Base-by-base conservation (phyloP, 2,797 vertebrate species). In the Bovichtus diacanthus region DNA sequence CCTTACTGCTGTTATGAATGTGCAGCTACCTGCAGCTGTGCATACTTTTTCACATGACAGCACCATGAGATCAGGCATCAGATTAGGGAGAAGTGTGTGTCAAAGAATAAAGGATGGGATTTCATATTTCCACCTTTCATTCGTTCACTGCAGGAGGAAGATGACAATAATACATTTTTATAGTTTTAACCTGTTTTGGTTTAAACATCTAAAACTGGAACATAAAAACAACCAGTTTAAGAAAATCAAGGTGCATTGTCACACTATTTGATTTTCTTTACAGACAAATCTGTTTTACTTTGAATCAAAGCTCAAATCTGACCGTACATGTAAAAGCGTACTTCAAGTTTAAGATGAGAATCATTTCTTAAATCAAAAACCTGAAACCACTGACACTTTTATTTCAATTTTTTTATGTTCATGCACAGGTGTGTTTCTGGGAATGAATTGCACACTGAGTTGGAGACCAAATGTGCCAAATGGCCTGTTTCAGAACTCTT, bases 1-100 rank as follows among this genome's bases (percentile, higher is more conserved):
- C 39, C 75, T 74, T 21, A 50, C 21, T 68, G 29, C 27, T 76
- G 59, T 19, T 65, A 59, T 66, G 68, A 81, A 58, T 44, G 19
- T 65, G 23, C 55, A 49, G 41, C 59, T 72, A 55, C 25, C 64
- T 75, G 61, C 61, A 62, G 44, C 55, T 80, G 49, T 60, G 10
- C 29, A 0, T 3, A 10, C 3, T 47, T 51, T 64, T 54, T 51
- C 9, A 36, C 9, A 60, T 73, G 50, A 55, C 53, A 82, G 63
- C 47, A 27, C 19, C 15, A 38, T 44, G 43, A 43, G 8, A 34
- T 61, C 77, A 64, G 51, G 18, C 39, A 16, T 63, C 19, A 51
- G 31, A 39, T 34, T 25, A 74, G 74, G 49, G 70, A 59, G 6
- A 60, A 49, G 8, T 50, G n/a, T 16, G 25, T 68, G 29, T 59